Base-by-base conservation (phyloP, 2,797 vertebrate genomes). In the Pygocentrus nattereri region DNA sequence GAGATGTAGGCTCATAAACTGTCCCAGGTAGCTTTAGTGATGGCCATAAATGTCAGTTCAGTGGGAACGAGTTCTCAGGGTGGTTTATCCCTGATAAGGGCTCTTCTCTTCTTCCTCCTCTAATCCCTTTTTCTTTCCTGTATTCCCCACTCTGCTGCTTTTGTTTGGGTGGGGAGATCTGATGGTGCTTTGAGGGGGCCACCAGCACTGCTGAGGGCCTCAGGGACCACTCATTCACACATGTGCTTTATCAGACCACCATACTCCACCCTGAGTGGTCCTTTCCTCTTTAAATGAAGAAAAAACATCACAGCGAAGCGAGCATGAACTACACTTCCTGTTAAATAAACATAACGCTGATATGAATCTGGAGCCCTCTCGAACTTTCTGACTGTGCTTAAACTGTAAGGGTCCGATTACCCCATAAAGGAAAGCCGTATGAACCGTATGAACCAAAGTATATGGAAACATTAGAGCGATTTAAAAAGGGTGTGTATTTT, bases 81-180 rank as follows among this genome's bases (percentile, higher is more conserved):
- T 21, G 25, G 54, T 56, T 21, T 54, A 50, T 16, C 31, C 61
- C 50, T 74, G 30, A 67, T 79, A n/a, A 65, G 25, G 4, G 11
- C 50, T 34, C 59, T 76, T 72, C 41, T 54, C 16, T 52, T 62
- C 5, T 38, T 56, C 23, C 79, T 16, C 76, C 16, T 86, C 54
- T 52, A 15, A 44, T 74, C 38, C 87, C 11, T 13, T 31, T 59
- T 82, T 52, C 74, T 68, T 69, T 65, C 34, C 19, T 41, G 25
- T 0, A 30, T 18, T 19, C 62, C 23, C 34, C 38, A 86, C 72
- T 67, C 41, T 73, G 41, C 41, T 61, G 41, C 23, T 30, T 74
- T 82, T 84, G 86, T 69, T 79, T 61, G 72, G 79, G 34, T 85
- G 56, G 70, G 68, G 59, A 87, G 76, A 85, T 79, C 71, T 16